Percentiles rank a stretch among this genome's conserved stretches.
Evolutionary conservation across 2,113 vertebrate species (phyloP).

Genomic region (Halichoeres trimaculatus): DNA sequence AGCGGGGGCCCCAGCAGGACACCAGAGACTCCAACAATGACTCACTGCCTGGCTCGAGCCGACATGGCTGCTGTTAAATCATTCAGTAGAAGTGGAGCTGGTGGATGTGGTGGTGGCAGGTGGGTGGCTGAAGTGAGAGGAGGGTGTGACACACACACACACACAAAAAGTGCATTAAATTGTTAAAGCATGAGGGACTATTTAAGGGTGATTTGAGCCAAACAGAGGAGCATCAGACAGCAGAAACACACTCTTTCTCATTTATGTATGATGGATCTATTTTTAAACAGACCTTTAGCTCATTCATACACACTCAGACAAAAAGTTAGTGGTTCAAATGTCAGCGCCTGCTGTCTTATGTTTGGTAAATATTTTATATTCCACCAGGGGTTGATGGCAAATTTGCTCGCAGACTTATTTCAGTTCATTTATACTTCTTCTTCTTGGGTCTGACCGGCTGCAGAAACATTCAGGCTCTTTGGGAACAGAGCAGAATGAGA

Average conservation of each 20-base stretch:
- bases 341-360: not conserved
- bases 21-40: conserved; percentile 61
- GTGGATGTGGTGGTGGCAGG: conserved; percentile 24
- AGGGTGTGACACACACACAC: conserved; percentile 1
- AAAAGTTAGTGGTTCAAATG: not conserved
- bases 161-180: not conserved
- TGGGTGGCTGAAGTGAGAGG: conserved; percentile 38
- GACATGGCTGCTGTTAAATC: conserved; percentile 70
- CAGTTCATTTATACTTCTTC: too few species aligned
- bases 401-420: not conserved
- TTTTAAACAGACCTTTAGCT: not conserved
- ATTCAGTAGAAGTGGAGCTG: conserved; percentile 55
- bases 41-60: conserved; percentile 57
- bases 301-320: not conserved
- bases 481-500: too few species aligned
- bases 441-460: too few species aligned
- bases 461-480: too few species aligned
- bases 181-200: not conserved
- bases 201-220: too few species aligned
- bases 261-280: not conserved
- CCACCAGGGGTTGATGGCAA: not conserved
- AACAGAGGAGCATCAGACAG: not conserved
- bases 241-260: not conserved
- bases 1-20: conserved; percentile 48
- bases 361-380: not conserved